Percentiles rank a stretch among this genome's conserved stretches.
Evolutionary conservation across 2,113 vertebrate genomes (phyloP).

Genomic region (Tapirus terrestris): DNA sequence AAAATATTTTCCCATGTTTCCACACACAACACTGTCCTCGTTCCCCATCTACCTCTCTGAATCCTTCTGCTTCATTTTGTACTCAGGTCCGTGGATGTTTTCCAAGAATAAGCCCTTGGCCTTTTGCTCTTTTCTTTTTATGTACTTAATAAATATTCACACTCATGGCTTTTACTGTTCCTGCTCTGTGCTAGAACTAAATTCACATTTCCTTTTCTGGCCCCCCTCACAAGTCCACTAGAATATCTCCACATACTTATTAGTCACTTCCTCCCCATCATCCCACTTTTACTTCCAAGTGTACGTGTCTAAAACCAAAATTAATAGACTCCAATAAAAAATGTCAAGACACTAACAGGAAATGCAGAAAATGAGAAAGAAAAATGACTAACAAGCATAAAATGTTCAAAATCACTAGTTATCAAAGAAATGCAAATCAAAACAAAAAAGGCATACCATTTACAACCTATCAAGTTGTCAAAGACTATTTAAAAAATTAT

Average conservation of each 20-base stretch:
- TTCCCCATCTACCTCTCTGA: neutral
- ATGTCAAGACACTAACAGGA: slow-evolving; percentile 48
- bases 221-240: neutral
- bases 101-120: neutral
- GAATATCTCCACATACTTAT: neutral
- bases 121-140: neutral
- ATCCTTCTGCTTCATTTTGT: neutral
- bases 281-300: slow-evolving; percentile 36
- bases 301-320: slow-evolving; percentile 8
- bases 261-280: slow-evolving; percentile 24
- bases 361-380: slow-evolving; percentile 63
- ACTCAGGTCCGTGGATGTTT: neutral
- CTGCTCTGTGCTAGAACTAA: neutral
- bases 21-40: neutral
- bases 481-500: slow-evolving; percentile 46
- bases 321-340: slow-evolving; percentile 48
- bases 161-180: neutral
- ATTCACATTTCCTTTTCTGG: neutral
- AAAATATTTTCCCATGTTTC: neutral
- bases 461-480: slow-evolving; percentile 53
- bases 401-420: slow-evolving; percentile 54
- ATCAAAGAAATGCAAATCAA: slow-evolving; percentile 42
- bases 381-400: slow-evolving; percentile 49
- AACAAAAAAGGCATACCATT: slow-evolving; percentile 53
- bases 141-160: neutral